Conservation (phyloP, 2,888 invertebrate genomes). For the Scaeva pyrastri region DNA sequence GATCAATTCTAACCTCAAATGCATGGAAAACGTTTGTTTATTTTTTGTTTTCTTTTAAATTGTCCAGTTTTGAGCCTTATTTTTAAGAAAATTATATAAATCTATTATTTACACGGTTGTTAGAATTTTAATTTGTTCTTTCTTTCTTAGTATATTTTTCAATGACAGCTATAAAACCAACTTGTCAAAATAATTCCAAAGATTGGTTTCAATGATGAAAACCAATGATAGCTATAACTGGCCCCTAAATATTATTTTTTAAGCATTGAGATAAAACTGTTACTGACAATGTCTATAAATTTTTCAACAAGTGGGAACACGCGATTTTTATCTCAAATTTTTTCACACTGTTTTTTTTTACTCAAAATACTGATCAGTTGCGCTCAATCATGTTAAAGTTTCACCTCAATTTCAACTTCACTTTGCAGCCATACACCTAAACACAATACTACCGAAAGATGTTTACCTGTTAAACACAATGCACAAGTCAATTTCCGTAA, state of each 20-base stretch:
- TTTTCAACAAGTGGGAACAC: not conserved
- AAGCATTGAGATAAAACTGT: too few species aligned
- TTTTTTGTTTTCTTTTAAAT: too few species aligned
- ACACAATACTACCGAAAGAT: not conserved
- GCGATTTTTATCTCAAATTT: not conserved
- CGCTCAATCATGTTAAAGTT: not conserved
- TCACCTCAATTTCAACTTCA: not conserved
- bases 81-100: too few species aligned
- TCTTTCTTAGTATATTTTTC: too few species aligned
- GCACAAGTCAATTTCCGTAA: constrained; percentile 3
- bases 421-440: not conserved
- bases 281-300: too few species aligned
- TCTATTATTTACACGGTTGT: too few species aligned
- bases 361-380: constrained; percentile 1
- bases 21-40: too few species aligned
- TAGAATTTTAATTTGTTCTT: too few species aligned
- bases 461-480: constrained; percentile 11
- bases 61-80: too few species aligned
- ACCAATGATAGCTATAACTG: too few species aligned
- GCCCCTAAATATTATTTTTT: too few species aligned
- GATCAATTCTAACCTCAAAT: too few species aligned
- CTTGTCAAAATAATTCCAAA: not conserved
- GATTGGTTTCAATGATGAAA: not conserved
- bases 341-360: not conserved
- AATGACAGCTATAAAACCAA: not conserved